Percentiles rank a stretch among this genome's conserved stretches.
These are phyloP conservation scores for Theocolax elegans DNA, from an alignment of 1,140 invertebrate species.

Conservation along the genomic window DNA sequence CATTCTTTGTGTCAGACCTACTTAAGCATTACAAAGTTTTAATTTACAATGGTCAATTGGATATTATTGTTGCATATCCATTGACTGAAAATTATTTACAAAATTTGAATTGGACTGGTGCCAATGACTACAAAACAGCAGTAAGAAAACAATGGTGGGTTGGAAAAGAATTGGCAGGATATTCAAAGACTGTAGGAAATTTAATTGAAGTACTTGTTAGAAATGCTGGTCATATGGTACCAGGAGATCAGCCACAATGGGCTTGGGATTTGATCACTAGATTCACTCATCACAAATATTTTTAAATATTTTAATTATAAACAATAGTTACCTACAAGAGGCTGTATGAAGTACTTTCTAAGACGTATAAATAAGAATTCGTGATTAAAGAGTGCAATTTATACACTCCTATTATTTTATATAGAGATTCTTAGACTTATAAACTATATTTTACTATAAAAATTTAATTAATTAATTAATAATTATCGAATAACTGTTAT, in stretches of 20 bases:
- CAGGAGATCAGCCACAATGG: constrained; percentile 83
- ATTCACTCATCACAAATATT: constrained; percentile 76
- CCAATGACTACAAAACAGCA: constrained; percentile 74
- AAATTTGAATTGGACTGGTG: constrained; percentile 75
- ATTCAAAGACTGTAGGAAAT: constrained; percentile 77
- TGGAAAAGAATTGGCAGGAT: constrained; percentile 79
- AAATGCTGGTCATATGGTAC: constrained; percentile 87
- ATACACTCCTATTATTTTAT: neutral
- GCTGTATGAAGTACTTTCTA: constrained; percentile 9
- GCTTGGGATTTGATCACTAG: constrained; percentile 80
- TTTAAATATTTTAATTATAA: constrained; percentile 49
- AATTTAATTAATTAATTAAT: too few relatives aligned
- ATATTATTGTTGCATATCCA: constrained; percentile 86
- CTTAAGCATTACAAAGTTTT: constrained; percentile 76
- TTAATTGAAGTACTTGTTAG: constrained; percentile 84
- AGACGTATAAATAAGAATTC: constrained; percentile 8
- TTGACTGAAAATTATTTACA: constrained; percentile 79
- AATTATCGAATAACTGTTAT: too few relatives aligned
- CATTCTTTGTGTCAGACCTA: constrained; percentile 79
- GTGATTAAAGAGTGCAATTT: constrained; percentile 27
- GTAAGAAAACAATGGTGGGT: constrained; percentile 76
- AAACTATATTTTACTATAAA: neutral
- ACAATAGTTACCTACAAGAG: neutral
- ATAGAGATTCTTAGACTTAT: neutral
- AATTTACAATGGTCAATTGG: constrained; percentile 86